A percentile compares a stretch with the other conserved stretches of the same genome.
Conservation (phyloP, 2,113 vertebrate genomes). For the Trematomus loennbergii region DNA sequence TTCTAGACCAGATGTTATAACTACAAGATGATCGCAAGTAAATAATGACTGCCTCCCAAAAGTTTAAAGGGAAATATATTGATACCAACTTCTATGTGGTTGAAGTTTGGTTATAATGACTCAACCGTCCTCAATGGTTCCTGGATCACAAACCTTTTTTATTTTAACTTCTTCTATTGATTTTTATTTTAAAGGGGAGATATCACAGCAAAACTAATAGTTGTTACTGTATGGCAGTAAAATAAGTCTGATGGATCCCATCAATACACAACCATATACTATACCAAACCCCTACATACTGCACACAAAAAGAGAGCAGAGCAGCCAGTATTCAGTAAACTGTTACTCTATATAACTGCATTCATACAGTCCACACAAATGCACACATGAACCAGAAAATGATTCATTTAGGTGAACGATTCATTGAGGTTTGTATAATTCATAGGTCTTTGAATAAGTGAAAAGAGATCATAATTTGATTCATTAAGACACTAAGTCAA, state of each 20-base stretch:
- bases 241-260: not conserved
- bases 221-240: not conserved
- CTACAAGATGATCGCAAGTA: not conserved
- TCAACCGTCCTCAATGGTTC: not conserved
- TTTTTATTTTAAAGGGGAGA: not conserved
- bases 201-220: not conserved
- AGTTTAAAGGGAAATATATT: not conserved
- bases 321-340: not conserved
- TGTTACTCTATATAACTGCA: not conserved
- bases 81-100: not conserved
- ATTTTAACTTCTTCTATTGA: not conserved
- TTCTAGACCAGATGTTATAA: too few relatives aligned
- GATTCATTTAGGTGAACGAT: slow-evolving; percentile 27
- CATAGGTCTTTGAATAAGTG: slow-evolving; percentile 53
- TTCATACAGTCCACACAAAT: not conserved
- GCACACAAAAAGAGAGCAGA: not conserved
- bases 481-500: slow-evolving; percentile 36
- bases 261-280: not conserved
- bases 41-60: not conserved
- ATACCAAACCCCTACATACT: not conserved
- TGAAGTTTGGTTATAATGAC: not conserved
- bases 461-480: slow-evolving; percentile 54
- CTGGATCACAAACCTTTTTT: not conserved
- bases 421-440: slow-evolving; percentile 56
- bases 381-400: not conserved